Percentiles rank a stretch among this genome's conserved stretches.
These are phyloP conservation scores for Himalopsyche kuldschensis DNA, from an alignment of 2,888 invertebrate species.

Conservation along the genomic window DNA sequence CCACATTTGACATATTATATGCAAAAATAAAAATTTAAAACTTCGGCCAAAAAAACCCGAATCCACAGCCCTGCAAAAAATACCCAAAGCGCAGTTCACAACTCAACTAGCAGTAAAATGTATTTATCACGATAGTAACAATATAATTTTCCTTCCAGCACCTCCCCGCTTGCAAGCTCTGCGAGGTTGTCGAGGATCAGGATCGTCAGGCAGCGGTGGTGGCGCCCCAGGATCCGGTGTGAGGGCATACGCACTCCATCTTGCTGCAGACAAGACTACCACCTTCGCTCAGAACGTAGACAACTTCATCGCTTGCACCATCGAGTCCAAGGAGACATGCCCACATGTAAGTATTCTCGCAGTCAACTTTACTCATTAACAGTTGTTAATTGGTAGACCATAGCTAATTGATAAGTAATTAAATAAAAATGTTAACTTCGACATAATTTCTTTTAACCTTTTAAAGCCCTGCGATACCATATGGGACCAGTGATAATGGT, in stretches of 20 bases:
- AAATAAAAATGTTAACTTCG: too few relatives aligned
- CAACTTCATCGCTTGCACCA: conserved; percentile 90
- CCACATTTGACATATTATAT: too few relatives aligned
- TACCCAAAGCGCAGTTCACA: too few relatives aligned
- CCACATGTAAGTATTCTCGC: conserved; percentile 62
- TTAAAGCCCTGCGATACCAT: too few relatives aligned
- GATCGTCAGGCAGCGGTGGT: conserved; percentile 50
- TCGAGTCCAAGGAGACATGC: conserved; percentile 84
- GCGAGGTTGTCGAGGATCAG: conserved; percentile 58
- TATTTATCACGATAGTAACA: neutral
- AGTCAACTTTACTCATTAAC: neutral
- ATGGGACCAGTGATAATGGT: too few relatives aligned
- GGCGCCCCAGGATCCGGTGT: conserved; percentile 72
- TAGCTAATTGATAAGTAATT: too few relatives aligned
- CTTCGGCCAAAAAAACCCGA: too few relatives aligned
- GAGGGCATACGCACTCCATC: conserved; percentile 75
- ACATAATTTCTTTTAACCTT: too few relatives aligned
- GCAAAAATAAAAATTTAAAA: too few relatives aligned
- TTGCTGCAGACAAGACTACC: conserved; percentile 82
- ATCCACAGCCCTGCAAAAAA: too few relatives aligned
- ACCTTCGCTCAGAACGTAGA: conserved; percentile 92
- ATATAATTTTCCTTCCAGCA: conserved; percentile 55
- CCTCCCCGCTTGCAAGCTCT: conserved; percentile 75
- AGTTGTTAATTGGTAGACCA: too few relatives aligned
- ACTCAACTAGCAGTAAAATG: too few relatives aligned